Conservation (phyloP, 2,797 vertebrate genomes). For the Artibeus jamaicensis region DNA sequence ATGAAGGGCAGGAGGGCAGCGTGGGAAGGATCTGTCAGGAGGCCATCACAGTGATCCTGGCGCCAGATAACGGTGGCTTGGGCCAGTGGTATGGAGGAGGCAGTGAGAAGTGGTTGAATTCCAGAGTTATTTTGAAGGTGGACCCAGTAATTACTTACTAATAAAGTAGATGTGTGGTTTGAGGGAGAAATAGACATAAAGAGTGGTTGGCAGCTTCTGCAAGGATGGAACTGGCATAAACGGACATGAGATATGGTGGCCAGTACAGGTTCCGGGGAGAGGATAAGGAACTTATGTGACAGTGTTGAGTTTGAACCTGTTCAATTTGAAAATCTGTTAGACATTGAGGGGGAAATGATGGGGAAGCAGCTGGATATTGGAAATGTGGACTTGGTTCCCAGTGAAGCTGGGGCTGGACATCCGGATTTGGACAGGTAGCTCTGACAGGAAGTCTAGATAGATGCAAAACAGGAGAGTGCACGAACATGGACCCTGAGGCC, state of each 20-base stretch:
- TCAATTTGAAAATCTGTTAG: background rate
- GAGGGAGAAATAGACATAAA: background rate
- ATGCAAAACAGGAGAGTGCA: background rate
- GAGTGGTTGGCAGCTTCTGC: background rate
- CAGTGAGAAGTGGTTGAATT: background rate
- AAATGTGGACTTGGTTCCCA: background rate
- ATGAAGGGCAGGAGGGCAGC: background rate
- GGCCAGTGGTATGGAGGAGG: background rate
- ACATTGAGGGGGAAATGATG: background rate
- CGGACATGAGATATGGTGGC: background rate
- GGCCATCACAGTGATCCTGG: background rate
- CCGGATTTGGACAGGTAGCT: background rate
- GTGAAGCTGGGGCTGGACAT: background rate
- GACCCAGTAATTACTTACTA: background rate
- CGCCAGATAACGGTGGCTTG: background rate
- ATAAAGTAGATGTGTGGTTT: background rate
- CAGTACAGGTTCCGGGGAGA: background rate
- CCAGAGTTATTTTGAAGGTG: background rate
- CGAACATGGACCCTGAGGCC: background rate
- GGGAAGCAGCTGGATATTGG: background rate
- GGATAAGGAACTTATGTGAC: background rate
- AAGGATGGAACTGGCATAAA: background rate
- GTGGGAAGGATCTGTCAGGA: background rate
- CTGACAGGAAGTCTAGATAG: background rate
- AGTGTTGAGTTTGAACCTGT: background rate